Percentiles rank a stretch among this genome's conserved stretches.
These are phyloP conservation scores for Chelmon rostratus DNA, from an alignment of 2,797 vertebrate genomes.

Conservation along the genomic window DNA sequence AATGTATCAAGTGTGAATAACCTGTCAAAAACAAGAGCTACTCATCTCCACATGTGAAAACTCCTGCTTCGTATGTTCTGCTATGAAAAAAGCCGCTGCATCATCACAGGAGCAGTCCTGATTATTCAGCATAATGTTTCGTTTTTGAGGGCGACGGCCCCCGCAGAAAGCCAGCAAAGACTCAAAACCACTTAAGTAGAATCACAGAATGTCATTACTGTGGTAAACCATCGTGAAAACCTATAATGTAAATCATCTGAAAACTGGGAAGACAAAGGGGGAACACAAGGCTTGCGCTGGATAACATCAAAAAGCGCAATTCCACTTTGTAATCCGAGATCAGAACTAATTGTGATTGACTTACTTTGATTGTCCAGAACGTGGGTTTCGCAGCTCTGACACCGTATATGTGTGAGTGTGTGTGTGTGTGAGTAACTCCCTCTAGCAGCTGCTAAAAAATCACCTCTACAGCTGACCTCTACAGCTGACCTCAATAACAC, in stretches of 20 bases:
- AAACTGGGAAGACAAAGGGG: constrained; percentile 53
- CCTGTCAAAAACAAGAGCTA: constrained; percentile 29
- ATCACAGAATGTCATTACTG: constrained; percentile 65
- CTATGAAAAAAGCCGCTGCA: constrained; percentile 49
- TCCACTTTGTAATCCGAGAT: constrained; percentile 59
- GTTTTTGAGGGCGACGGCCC: constrained; percentile 48
- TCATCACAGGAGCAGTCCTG: constrained; percentile 52
- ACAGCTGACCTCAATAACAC: constrained; percentile 8
- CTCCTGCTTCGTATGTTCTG: constrained; percentile 35
- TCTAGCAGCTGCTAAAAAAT: constrained; percentile 19
- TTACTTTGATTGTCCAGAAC: constrained; percentile 40
- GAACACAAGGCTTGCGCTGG: constrained; percentile 34
- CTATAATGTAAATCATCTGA: constrained; percentile 64
- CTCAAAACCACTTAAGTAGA: constrained; percentile 65
- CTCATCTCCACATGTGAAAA: constrained; percentile 43
- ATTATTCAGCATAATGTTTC: constrained; percentile 59
- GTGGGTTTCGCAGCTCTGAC: constrained; percentile 26
- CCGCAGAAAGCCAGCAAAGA: constrained; percentile 48
- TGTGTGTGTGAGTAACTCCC: constrained; percentile 1
- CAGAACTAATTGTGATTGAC: constrained; percentile 57
- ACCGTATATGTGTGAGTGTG: not conserved
- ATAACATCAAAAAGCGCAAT: constrained; percentile 50
- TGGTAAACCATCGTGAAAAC: constrained; percentile 62
- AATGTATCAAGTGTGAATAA: constrained; percentile 50
- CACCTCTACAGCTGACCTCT: not conserved